Base-by-base conservation (phyloP, 2,113 vertebrate genomes). In the Chloropsis cyanopogon region DNA sequence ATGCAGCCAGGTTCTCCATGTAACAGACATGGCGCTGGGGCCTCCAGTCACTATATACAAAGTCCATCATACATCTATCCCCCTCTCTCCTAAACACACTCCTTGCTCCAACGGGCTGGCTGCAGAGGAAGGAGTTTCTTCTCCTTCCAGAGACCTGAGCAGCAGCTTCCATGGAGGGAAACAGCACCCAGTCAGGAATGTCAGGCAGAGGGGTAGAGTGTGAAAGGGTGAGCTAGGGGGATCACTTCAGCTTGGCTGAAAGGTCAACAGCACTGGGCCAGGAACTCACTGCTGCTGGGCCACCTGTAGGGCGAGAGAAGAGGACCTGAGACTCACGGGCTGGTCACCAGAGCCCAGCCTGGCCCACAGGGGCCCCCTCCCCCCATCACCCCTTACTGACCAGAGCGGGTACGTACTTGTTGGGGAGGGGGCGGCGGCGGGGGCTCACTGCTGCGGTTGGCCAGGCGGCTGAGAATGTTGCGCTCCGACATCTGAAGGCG, bases 401-500 rank as follows among this genome's bases (percentile, higher is more conserved):
- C 65, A 10, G 75, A n/a, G 85, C 4, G 13, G 15, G 87, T 96
- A 98, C 53, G 29, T 96, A 99, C 99, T 98, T 99, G 99, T 87
- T 99, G 99, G 94, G 98, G 98, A 88, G 98, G 98, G 20, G 98
- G 96, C 0, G 95, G 97, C 13, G 98, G 98, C 78, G 98, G 98
- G 92, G 98, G 97, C 93, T 99, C 99, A 0, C 98, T 98, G 46
- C 98, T 99, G 83, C 99, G 98, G 96, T 98, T 99, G 85, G 99
- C 99, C 98, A 99, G 91, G 54, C 99, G 98, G 97, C 99, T 99
- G 59, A 99, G 98, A 97, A 99, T 99, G 98, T 99, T 99, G 82
- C 99, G 98, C 96, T 99, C 99, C 0, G 99, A 99, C 99, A 99
- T 99, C 97, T 99, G 99, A 65, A 99, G 98, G 66, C 99, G 97